Conservation (phyloP, 2,888 invertebrate genomes). For the Drosophila paramelanica region DNA sequence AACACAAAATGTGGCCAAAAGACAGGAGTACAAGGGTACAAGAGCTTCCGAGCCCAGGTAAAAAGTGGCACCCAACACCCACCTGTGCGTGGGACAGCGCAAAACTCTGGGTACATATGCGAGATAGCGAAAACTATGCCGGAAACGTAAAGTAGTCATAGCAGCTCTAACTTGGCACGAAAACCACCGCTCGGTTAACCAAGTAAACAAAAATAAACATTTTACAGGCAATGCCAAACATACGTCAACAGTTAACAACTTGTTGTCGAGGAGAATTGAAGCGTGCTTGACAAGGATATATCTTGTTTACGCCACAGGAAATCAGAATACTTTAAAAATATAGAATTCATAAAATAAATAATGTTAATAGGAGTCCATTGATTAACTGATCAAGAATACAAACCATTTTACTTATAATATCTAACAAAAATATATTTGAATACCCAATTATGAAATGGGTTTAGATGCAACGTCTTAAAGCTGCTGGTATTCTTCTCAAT, state of each 20-base stretch:
- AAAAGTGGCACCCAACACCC: constrained; percentile 3
- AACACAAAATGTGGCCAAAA: constrained; percentile 52
- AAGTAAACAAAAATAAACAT: constrained; percentile 51
- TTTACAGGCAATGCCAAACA: constrained; percentile 17
- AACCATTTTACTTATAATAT: too few relatives aligned
- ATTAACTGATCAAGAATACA: too few relatives aligned
- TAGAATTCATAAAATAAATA: too few relatives aligned
- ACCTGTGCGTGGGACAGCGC: constrained; percentile 20
- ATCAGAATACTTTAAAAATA: neutral
- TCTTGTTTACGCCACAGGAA: neutral
- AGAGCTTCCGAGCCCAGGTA: constrained; percentile 13
- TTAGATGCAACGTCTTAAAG: too few relatives aligned
- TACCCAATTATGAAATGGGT: too few relatives aligned
- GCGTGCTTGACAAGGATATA: neutral
- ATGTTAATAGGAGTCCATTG: too few relatives aligned
- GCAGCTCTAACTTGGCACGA: constrained; percentile 20
- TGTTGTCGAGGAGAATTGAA: neutral
- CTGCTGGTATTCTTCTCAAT: neutral
- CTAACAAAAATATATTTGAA: too few relatives aligned
- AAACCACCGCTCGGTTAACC: constrained; percentile 37
- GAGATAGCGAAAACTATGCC: constrained; percentile 57
- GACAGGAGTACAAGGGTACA: neutral
- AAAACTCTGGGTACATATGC: constrained; percentile 32
- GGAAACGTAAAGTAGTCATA: constrained; percentile 67
- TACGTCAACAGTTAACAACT: constrained; percentile 6